Evolutionary conservation across 2,113 vertebrate species (phyloP).

Genomic region (Oryzias melastigma): DNA sequence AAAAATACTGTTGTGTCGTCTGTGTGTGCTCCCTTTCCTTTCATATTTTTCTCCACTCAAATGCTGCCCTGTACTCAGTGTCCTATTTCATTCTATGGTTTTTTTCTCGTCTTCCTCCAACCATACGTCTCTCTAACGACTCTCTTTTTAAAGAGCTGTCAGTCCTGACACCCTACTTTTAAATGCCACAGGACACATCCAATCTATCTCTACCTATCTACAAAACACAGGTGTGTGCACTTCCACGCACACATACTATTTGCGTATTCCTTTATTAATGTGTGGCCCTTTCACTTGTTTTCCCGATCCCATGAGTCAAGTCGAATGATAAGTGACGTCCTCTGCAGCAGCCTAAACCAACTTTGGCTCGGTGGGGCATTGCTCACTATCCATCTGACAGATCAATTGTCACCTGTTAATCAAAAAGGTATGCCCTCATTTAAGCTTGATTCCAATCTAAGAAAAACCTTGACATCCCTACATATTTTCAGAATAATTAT

Average conservation of each 20-base stretch:
- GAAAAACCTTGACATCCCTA: too few relatives aligned
- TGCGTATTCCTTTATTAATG: constrained; percentile 10
- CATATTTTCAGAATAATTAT: too few relatives aligned
- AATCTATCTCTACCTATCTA: constrained; percentile 66
- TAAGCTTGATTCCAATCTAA: too few relatives aligned
- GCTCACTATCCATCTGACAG: constrained; percentile 53
- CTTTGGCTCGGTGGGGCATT: constrained; percentile 54
- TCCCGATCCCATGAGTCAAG: constrained; percentile 34
- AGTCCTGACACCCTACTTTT: constrained; percentile 61
- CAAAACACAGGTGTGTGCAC: constrained; percentile 51
- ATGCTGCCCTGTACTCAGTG: constrained; percentile 11
- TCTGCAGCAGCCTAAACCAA: constrained; percentile 64
- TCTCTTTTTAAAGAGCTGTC: constrained; percentile 67
- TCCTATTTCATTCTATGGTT: constrained; percentile 22
- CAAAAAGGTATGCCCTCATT: too few relatives aligned
- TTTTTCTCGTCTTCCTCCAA: constrained; percentile 24
- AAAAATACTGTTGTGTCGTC: background rate
- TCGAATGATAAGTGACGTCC: constrained; percentile 62
- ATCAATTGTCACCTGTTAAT: constrained; percentile 7
- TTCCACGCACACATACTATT: constrained; percentile 10
- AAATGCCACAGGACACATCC: constrained; percentile 60
- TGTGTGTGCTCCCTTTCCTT: background rate
- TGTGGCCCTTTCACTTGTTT: constrained; percentile 27
- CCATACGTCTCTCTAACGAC: constrained; percentile 63
- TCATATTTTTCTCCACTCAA: constrained; percentile 31